Evolutionary conservation across 1,140 invertebrate genomes (phyloP), one percentile per base, ranked within the genome.

Genomic region (Chrysoperla carnea): DNA sequence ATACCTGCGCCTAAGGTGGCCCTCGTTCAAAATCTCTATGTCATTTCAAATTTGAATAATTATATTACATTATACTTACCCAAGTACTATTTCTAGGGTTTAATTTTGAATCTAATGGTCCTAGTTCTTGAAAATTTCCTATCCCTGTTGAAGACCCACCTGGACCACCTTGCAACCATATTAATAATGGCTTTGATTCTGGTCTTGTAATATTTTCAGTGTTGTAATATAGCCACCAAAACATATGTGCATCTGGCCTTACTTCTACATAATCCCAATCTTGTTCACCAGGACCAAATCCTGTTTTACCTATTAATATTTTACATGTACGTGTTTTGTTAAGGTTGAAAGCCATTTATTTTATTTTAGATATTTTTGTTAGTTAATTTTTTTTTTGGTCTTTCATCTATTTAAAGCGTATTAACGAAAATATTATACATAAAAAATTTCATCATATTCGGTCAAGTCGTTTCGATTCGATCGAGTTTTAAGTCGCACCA

Each of bases 181-280:
- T 72, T 4, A 84, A 59, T 13, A 88, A 52, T 0, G 84, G 83
- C 46, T 68, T 68, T 8, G 78, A 70, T 0, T 69, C 69, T 40
- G 67, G 69, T 29, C 62, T 60, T 8, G 58, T 46, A 0, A 76
- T 66, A 56, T 67, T 55, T 2, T 72, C 73, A 0, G 70, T 75
- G 2, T 77, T 75, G 49, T 81, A 79, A 54, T 82, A 84, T 3
- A 88, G 55, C 81, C 83, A 87, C 67, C 81, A 87, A 55, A 88
- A 88, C 70, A 85, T 83, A 37, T 84, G 68, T 1, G 83, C 81
- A 0, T 73, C 68, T 6, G 69, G 59, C 6, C 82, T 68, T 0
- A 88, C 80, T 17, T 66, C 67, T 1, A 70, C 69, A 51, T 69
- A 78, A 29, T 74, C 76, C 74, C 75, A 81, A 47, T 79, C 75